A percentile compares a stretch with the other conserved stretches of the same genome.
phyloP scores from a whole-genome alignment of 2,888 invertebrate species.

The Meiosimyza platycephala region DNA sequence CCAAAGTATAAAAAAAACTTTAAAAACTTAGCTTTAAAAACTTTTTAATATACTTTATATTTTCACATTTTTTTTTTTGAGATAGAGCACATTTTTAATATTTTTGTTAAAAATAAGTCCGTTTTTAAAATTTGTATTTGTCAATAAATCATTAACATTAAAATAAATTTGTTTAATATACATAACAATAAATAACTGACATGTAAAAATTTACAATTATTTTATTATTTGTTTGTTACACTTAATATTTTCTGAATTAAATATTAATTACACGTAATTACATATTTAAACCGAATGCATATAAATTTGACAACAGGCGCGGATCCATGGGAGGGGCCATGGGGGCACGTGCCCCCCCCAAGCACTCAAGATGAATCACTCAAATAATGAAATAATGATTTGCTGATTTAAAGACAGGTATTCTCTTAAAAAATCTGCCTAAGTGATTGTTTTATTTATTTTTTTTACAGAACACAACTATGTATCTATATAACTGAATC shows the following conservation, averaged over 20 bases:
- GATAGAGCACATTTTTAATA: neutral
- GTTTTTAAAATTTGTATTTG: constrained; percentile 18
- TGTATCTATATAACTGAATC: no score
- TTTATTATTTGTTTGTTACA: neutral
- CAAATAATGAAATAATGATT: no score
- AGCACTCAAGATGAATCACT: no score
- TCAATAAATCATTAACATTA: constrained; percentile 26
- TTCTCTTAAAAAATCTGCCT: no score
- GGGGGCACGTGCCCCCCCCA: no score
- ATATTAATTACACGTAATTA: constrained; percentile 4
- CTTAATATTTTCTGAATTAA: neutral
- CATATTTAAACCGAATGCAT: constrained; percentile 7
- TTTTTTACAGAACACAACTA: no score
- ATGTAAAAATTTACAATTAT: constrained; percentile 26
- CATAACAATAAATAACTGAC: constrained; percentile 24
- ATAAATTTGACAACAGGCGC: no score
- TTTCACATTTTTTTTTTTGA: neutral
- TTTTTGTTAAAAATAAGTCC: neutral
- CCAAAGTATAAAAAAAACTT: no score
- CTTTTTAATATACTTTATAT: neutral
- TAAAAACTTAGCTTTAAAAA: no score
- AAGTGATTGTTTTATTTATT: no score
- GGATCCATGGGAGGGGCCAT: no score
- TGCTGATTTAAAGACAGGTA: no score
- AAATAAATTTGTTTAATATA: constrained; percentile 11